These are phyloP conservation scores for Graptemys geographica DNA, from an alignment of 2,797 vertebrate species.

Conservation along the genomic window DNA sequence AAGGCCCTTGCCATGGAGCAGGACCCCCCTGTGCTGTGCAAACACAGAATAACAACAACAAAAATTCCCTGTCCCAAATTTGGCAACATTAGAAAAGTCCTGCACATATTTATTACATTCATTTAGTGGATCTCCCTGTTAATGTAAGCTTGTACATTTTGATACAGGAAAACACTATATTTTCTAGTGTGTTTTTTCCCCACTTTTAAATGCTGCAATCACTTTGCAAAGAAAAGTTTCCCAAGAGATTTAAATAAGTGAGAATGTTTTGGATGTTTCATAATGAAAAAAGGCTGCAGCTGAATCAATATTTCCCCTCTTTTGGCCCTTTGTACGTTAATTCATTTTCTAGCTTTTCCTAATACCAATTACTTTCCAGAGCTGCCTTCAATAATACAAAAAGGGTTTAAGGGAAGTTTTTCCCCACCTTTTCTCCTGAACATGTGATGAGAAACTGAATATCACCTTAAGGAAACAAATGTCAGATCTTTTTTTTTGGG, in stretches of 20 bases:
- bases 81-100: background rate
- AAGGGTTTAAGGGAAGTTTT: conserved; percentile 6
- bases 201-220: background rate
- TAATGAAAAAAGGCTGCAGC: conserved; percentile 5
- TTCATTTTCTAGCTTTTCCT: conserved; percentile 49
- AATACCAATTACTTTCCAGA: background rate
- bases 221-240: background rate
- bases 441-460: conserved; percentile 37
- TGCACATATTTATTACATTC: background rate
- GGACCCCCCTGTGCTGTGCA: background rate
- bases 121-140: background rate
- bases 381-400: conserved; percentile 56
- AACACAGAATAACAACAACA: background rate
- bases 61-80: background rate
- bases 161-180: background rate
- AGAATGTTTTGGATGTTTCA: background rate
- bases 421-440: conserved; percentile 23
- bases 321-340: conserved; percentile 33
- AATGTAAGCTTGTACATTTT: background rate
- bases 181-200: background rate
- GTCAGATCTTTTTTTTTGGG: conserved; percentile 35
- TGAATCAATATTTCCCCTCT: background rate
- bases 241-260: background rate
- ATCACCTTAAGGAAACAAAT: conserved; percentile 37
- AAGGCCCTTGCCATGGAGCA: background rate